Conservation (phyloP, 2,888 invertebrate species). For the Aethes cnicana region DNA sequence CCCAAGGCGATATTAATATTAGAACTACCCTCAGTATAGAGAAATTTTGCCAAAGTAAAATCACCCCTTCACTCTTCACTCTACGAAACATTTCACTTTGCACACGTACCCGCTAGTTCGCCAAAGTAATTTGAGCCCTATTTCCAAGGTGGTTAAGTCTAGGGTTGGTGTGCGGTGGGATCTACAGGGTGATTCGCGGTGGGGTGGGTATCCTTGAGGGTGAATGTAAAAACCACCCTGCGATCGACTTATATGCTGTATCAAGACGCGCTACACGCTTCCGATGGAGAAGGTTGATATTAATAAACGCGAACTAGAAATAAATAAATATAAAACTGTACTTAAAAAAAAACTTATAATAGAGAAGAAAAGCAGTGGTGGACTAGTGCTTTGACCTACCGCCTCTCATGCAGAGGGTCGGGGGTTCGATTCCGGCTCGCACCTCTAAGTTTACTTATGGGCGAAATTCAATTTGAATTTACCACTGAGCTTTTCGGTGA, state of each 20-base stretch:
- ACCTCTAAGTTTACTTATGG: too few relatives aligned
- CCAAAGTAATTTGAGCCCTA: background rate
- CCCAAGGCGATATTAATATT: constrained; percentile 41
- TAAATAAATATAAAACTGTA: background rate
- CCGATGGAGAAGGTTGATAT: constrained; percentile 4
- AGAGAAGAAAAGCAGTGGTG: too few relatives aligned
- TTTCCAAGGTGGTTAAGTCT: background rate
- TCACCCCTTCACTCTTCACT: background rate
- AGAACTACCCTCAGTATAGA: constrained; percentile 33
- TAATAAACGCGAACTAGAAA: background rate
- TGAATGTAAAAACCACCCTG: constrained; percentile 41
- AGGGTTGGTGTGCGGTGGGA: background rate
- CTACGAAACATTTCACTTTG: background rate
- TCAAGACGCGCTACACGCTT: constrained; percentile 32
- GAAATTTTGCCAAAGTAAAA: background rate
- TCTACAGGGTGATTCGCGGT: constrained; percentile 14
- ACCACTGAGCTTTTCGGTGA: too few relatives aligned
- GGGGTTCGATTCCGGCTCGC: too few relatives aligned
- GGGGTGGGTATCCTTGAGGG: constrained; percentile 36
- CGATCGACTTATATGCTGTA: constrained; percentile 42
- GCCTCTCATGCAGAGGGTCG: too few relatives aligned
- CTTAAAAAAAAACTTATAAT: too few relatives aligned
- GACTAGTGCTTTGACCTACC: too few relatives aligned
- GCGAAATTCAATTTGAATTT: too few relatives aligned
- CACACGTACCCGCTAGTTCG: too few relatives aligned